Evolutionary conservation across 2,797 vertebrate species (phyloP).

Genomic region (Myripristis murdjan): DNA sequence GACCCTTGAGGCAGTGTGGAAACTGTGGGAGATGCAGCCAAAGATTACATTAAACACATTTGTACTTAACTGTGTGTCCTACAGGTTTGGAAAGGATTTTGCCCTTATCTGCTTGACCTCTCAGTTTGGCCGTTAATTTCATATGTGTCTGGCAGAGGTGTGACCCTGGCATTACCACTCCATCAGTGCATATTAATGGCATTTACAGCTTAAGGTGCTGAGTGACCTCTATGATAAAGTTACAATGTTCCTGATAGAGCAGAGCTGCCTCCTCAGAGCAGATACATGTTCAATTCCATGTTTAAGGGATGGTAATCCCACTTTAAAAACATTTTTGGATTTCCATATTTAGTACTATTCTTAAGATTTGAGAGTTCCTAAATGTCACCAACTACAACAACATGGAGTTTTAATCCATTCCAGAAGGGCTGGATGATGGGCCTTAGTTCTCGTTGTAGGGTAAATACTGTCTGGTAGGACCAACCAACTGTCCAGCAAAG

Average conservation of each 20-base stretch:
- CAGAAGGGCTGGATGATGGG: too few relatives aligned
- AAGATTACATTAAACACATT: constrained; percentile 54
- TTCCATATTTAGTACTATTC: too few relatives aligned
- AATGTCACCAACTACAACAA: too few relatives aligned
- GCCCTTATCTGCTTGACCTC: constrained; percentile 30
- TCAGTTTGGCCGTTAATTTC: constrained; percentile 1
- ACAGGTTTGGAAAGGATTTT: not conserved
- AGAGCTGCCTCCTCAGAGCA: not conserved
- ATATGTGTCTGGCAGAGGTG: constrained; percentile 9
- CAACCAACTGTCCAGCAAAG: too few relatives aligned
- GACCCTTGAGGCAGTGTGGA: constrained; percentile 13
- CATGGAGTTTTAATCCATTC: too few relatives aligned
- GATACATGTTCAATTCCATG: not conserved
- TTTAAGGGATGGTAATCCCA: not conserved
- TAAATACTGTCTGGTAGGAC: too few relatives aligned
- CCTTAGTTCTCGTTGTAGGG: too few relatives aligned
- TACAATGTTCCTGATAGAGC: not conserved
- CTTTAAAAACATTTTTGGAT: too few relatives aligned
- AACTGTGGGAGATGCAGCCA: constrained; percentile 25
- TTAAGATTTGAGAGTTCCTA: too few relatives aligned
- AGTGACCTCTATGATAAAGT: constrained; percentile 18
- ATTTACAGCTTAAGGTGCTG: constrained; percentile 13
- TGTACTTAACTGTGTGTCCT: constrained; percentile 25
- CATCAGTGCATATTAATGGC: constrained; percentile 20
- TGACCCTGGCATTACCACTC: constrained; percentile 6